Conservation (phyloP, 2,888 invertebrate genomes). For the Apoda limacodes region DNA sequence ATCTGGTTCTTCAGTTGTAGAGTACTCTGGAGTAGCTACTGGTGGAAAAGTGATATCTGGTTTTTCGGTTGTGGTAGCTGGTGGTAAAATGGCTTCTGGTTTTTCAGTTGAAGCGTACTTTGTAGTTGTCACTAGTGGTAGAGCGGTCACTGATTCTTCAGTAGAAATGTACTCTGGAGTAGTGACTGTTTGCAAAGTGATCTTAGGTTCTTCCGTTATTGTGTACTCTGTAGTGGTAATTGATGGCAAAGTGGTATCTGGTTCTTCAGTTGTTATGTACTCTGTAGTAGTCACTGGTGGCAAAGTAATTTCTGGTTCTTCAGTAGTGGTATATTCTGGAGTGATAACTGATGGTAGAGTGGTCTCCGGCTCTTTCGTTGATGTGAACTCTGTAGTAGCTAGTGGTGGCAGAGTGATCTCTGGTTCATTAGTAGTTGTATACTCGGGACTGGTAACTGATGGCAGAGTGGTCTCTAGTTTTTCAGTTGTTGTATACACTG, state of each 20-base stretch:
- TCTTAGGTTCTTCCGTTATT: background rate
- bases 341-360: background rate
- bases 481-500: no score
- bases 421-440: no score
- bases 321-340: background rate
- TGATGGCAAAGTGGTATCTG: background rate
- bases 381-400: background rate
- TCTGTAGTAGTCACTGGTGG: background rate
- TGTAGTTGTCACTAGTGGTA: no score
- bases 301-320: background rate
- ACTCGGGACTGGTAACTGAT: no score
- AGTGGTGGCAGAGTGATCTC: background rate
- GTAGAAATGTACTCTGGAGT: background rate
- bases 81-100: background rate
- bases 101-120: background rate
- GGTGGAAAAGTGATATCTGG: no score
- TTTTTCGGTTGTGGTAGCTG: background rate
- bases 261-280: background rate
- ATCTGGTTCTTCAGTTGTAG: no score
- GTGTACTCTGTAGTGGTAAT: background rate
- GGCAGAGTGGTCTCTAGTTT: no score
- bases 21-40: no score
- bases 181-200: background rate
- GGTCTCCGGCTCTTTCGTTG: background rate
- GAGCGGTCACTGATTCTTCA: no score